A percentile compares a stretch with the other conserved stretches of the same genome.
phyloP scores from a whole-genome alignment of 2,797 vertebrate genomes.

The Pagetopsis macropterus region DNA sequence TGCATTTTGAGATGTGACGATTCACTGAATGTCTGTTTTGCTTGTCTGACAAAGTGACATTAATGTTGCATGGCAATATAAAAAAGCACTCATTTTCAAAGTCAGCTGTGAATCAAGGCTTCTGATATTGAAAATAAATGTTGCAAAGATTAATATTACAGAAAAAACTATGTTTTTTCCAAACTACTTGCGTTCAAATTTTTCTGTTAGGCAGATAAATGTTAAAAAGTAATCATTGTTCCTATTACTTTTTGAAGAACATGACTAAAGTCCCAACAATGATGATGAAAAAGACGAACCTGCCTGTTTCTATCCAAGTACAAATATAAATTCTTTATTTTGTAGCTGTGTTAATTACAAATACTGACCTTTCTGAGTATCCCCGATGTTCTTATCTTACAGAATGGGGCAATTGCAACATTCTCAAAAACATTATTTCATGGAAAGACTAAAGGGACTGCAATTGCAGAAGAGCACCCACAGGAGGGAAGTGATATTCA shows the following conservation, averaged over 20 bases:
- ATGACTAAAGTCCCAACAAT: not conserved
- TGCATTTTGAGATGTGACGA: slow-evolving; percentile 19
- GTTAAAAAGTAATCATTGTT: not conserved
- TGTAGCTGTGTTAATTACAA: slow-evolving; percentile 35
- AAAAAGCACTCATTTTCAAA: slow-evolving; percentile 1
- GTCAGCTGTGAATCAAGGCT: not conserved
- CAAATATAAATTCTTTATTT: slow-evolving; percentile 17
- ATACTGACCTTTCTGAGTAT: slow-evolving; percentile 60
- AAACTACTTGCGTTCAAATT: not conserved
- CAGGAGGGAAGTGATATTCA: slow-evolving; percentile 71
- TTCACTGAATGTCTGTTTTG: slow-evolving; percentile 4
- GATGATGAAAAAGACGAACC: slow-evolving; percentile 13
- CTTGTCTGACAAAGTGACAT: not conserved
- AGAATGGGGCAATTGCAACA: slow-evolving; percentile 53
- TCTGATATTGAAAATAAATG: not conserved
- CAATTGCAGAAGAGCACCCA: slow-evolving; percentile 53
- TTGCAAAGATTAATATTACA: not conserved
- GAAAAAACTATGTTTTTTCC: not conserved
- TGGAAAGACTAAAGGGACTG: slow-evolving; percentile 51
- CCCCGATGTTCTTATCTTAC: slow-evolving; percentile 44
- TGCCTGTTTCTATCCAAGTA: slow-evolving; percentile 8
- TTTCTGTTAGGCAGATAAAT: not conserved
- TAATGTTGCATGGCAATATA: slow-evolving; percentile 1
- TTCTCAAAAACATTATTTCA: slow-evolving; percentile 58
- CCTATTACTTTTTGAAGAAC: not conserved